These are phyloP conservation scores for Drosophila austrosaltans DNA, from an alignment of 2,888 invertebrate genomes.

Conservation along the genomic window DNA sequence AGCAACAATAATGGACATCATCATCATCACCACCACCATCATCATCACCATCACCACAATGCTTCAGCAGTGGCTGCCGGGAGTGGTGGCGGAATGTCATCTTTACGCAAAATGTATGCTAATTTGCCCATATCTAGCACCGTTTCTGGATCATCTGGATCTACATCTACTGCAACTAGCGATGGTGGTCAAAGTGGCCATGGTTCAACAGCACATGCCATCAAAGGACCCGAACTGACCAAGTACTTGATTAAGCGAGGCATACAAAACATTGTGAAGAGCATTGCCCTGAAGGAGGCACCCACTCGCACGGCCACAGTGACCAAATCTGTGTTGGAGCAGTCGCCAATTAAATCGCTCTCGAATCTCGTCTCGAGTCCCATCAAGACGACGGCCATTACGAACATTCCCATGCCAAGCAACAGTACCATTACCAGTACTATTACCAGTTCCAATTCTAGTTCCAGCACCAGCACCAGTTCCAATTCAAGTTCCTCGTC, in stretches of 20 bases:
- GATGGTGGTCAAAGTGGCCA: slow-evolving; percentile 13
- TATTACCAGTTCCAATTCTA: slow-evolving; percentile 17
- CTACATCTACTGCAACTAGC: background rate
- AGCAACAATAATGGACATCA: slow-evolving; percentile 26
- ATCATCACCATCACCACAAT: slow-evolving; percentile 45
- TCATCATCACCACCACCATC: slow-evolving; percentile 31
- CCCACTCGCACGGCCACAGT: slow-evolving; percentile 12
- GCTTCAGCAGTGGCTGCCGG: slow-evolving; percentile 66
- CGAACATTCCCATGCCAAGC: slow-evolving; percentile 74
- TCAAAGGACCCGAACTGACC: slow-evolving; percentile 73
- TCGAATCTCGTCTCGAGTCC: slow-evolving; percentile 87
- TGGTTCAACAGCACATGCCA: slow-evolving; percentile 23
- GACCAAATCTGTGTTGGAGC: slow-evolving; percentile 75
- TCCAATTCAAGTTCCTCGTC: slow-evolving; percentile 16
- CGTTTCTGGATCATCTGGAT: slow-evolving; percentile 10
- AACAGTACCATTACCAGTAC: slow-evolving; percentile 15
- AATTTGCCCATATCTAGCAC: slow-evolving; percentile 20
- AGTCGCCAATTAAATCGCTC: slow-evolving; percentile 87
- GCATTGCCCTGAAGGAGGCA: slow-evolving; percentile 74
- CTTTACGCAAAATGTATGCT: slow-evolving; percentile 47
- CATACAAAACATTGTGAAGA: slow-evolving; percentile 80
- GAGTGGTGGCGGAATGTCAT: slow-evolving; percentile 42
- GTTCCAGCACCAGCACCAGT: slow-evolving; percentile 20
- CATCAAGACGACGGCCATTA: slow-evolving; percentile 82
- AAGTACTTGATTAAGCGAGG: slow-evolving; percentile 79